A percentile compares a stretch with the other conserved stretches of the same genome.
Conservation (phyloP, 2,888 invertebrate genomes). For the Herminia tarsipennalis region DNA sequence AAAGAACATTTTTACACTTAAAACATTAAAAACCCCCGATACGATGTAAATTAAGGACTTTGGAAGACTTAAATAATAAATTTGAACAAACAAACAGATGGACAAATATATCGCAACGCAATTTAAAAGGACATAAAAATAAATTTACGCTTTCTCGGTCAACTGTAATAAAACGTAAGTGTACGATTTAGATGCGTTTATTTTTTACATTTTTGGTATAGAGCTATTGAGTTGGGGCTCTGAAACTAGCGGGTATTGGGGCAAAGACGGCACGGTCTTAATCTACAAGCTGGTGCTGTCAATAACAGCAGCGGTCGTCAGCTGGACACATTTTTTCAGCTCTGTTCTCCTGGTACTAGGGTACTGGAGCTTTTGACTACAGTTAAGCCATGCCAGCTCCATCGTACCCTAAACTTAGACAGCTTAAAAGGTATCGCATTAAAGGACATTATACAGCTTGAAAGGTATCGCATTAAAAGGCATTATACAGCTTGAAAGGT, state of each 20-base stretch:
- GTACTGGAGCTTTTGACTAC: no score
- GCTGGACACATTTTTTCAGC: no score
- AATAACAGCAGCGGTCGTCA: no score
- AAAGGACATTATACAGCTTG: no score
- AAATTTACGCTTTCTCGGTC: constrained; percentile 36
- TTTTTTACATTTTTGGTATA: constrained; percentile 28
- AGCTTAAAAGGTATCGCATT: no score
- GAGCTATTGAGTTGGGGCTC: constrained; percentile 19
- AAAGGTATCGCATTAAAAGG: no score
- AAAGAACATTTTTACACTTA: background rate
- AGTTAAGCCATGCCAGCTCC: no score
- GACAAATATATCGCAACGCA: constrained; percentile 16
- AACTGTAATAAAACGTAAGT: constrained; percentile 34
- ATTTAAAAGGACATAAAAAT: constrained; percentile 30
- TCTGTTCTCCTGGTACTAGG: no score
- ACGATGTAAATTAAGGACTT: constrained; percentile 5
- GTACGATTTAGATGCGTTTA: constrained; percentile 21
- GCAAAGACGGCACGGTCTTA: no score
- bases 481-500: no score
- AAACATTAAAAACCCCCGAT: background rate
- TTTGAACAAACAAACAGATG: constrained; percentile 14
- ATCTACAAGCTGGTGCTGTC: no score
- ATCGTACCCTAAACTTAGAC: no score
- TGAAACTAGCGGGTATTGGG: constrained; percentile 10
- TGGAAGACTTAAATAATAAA: constrained; percentile 5